Conservation (phyloP, 1,140 invertebrate genomes). For the Pectinophora gossypiella region DNA sequence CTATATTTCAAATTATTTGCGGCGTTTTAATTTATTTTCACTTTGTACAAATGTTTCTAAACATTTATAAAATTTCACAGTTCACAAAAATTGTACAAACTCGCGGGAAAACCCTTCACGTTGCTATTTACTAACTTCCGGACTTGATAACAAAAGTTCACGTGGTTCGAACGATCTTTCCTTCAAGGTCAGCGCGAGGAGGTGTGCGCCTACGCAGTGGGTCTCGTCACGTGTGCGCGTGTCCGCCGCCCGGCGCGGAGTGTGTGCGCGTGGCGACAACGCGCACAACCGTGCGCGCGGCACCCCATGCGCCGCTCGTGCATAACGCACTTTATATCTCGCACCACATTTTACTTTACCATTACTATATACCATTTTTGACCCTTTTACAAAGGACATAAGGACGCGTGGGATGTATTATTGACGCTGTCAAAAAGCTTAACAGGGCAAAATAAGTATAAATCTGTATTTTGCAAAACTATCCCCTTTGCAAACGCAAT, state of each 20-base stretch:
- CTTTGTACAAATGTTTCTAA: not conserved
- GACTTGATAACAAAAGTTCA: not conserved
- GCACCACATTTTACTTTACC: no score
- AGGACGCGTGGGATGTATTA: no score
- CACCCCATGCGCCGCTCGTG: conserved; percentile 19
- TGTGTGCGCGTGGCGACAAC: conserved; percentile 43
- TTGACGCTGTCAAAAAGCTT: no score
- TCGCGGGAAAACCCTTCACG: not conserved
- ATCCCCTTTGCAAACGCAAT: no score
- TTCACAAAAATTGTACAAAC: not conserved
- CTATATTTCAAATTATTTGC: no score
- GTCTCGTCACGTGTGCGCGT: conserved; percentile 52
- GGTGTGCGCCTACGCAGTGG: conserved; percentile 8
- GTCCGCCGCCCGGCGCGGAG: conserved; percentile 47
- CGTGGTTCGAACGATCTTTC: no score
- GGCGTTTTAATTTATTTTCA: no score
- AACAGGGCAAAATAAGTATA: no score
- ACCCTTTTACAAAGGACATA: no score
- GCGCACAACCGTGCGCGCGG: conserved; percentile 23
- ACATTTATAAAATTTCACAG: not conserved
- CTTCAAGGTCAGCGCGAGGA: not conserved
- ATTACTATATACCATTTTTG: no score
- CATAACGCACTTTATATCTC: conserved; percentile 12
- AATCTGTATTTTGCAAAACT: no score
- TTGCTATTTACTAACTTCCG: not conserved